A percentile compares a stretch with the other conserved stretches of the same genome.
Conservation (phyloP, 2,888 invertebrate genomes). For the Panzeria rudis region DNA sequence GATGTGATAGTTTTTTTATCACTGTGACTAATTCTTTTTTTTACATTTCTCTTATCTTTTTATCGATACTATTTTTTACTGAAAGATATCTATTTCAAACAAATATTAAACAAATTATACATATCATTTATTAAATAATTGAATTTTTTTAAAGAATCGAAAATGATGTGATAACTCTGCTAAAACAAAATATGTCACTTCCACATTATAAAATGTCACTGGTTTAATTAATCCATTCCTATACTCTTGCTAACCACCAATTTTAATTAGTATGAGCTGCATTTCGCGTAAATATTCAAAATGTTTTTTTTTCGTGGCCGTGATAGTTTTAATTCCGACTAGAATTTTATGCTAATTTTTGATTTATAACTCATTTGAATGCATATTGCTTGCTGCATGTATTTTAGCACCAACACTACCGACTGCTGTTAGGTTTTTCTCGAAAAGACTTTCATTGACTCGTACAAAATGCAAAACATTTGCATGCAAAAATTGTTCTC, state of each 20-base stretch:
- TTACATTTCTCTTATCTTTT: too few relatives aligned
- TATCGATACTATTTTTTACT: too few relatives aligned
- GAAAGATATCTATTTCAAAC: too few relatives aligned
- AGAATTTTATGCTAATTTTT: conserved; percentile 51
- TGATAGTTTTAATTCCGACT: conserved; percentile 23
- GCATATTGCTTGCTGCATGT: conserved; percentile 21
- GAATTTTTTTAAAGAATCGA: not conserved
- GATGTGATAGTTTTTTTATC: too few relatives aligned
- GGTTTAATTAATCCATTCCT: not conserved
- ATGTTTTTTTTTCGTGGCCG: not conserved
- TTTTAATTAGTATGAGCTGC: conserved; percentile 25
- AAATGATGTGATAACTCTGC: not conserved
- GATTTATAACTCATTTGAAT: conserved; percentile 49
- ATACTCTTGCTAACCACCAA: not conserved
- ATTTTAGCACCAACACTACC: conserved; percentile 11
- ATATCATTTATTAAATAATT: too few relatives aligned
- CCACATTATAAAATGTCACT: not conserved
- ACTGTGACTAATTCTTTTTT: too few relatives aligned
- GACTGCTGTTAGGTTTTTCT: not conserved
- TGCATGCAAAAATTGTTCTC: conserved; percentile 27
- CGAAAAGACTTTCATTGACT: conserved; percentile 10
- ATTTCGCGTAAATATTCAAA: conserved; percentile 10
- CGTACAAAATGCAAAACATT: conserved; percentile 34
- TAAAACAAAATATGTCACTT: not conserved
- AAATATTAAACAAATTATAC: too few relatives aligned